Base-by-base conservation (phyloP, 2,888 invertebrate genomes). In the Drosophila nigricruria region DNA sequence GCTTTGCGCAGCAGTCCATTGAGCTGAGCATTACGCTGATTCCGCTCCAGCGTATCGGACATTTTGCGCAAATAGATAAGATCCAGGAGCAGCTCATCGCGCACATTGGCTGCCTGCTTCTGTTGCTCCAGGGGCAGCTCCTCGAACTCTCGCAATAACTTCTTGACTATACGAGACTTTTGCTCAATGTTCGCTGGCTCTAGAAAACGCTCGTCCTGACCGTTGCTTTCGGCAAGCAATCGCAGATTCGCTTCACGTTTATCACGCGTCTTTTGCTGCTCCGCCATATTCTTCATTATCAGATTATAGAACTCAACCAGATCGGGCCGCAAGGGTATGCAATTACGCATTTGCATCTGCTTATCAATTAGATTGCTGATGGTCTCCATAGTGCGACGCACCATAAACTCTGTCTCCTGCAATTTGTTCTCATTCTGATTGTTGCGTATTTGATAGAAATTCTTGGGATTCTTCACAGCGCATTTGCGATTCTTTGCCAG, bases 321-420 rank as follows among this genome's bases (percentile, higher is more conserved):
- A 66, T 92, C 91, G 0, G 90, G 79, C 0, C 91, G 77, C 5
- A 93, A 56, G 0, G 91, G 89, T 6, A 92, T 73, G 54, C 93
- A 93, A 0, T 91, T 71, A 1, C 88, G 78, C 0, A 85, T 65
- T 1, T 83, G 82, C 16, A 92, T 82, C 62, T 92, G 91, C 16
- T 90, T 87, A 4, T 93, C 92, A 25, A 93, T 91, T 2, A 93
- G 90, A 0, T 77, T 73, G 42, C 90, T 92, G 4, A 93, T 86
- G 1, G 89, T 81, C 3, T 80, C 76, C 87, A 93, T 91, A 0
- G 91, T 82, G 20, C 89, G 77, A 0, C 77, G 71, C 9, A 93
- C 68, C 88, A 93, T 89, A 5, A 78, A 16, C 61, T 93, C 91
- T 2, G 88, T 79, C 27, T 88, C 77, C 5, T 78, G 67, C 14